A percentile compares a stretch with the other conserved stretches of the same genome.
These are phyloP conservation scores for Butorides virescens DNA, from an alignment of 2,113 vertebrate species.

Conservation along the genomic window DNA sequence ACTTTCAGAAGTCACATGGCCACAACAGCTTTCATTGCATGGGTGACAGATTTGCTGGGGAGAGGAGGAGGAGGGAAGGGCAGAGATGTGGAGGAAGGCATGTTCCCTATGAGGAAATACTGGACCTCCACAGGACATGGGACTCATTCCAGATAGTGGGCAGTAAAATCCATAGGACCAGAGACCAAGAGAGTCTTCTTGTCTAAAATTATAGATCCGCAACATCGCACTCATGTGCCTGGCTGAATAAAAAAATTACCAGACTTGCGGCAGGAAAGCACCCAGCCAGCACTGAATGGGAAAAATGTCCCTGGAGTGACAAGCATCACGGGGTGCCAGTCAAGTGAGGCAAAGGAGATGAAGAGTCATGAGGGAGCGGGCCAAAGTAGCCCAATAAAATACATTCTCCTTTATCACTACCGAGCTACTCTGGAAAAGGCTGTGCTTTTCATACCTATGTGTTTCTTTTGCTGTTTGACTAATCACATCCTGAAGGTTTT, in stretches of 20 bases:
- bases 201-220: not conserved
- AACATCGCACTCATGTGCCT: not conserved
- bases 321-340: not conserved
- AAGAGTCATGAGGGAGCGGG: not conserved
- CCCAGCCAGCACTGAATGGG: not conserved
- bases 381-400: not conserved
- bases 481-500: not conserved
- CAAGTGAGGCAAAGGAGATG: not conserved
- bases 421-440: not conserved
- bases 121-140: not conserved
- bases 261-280: not conserved
- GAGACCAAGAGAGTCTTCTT: not conserved
- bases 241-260: not conserved
- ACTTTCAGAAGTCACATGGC: not conserved
- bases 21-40: not conserved
- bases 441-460: not conserved
- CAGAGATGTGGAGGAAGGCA: accelerated
- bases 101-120: not conserved
- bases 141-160: not conserved
- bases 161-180: not conserved
- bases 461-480: not conserved
- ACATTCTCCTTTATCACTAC: not conserved
- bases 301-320: not conserved
- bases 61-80: not conserved
- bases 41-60: not conserved